phyloP scores from a whole-genome alignment of 2,797 vertebrate genomes.

The Ataeniobius toweri region DNA sequence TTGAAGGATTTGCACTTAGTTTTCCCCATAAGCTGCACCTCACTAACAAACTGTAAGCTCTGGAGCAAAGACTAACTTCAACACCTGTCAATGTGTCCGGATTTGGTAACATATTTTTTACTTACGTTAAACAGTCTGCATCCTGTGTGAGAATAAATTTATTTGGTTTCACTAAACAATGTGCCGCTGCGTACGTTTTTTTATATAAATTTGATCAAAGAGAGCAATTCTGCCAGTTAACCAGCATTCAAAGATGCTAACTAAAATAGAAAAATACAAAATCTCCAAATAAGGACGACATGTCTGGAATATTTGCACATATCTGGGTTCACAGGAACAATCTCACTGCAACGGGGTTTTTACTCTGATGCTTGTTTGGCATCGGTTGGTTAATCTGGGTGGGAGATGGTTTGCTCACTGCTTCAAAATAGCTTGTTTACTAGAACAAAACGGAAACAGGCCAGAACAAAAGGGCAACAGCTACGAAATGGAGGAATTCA shows the following conservation, averaged over 20 bases:
- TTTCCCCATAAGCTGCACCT: not conserved
- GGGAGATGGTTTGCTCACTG: not conserved
- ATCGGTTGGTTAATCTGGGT: too few species aligned
- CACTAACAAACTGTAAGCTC: conserved; percentile 14
- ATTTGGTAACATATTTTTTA: too few species aligned
- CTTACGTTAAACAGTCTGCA: not conserved
- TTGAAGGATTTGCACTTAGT: conserved; percentile 18
- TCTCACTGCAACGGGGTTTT: too few species aligned
- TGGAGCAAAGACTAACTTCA: conserved; percentile 12
- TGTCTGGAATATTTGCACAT: too few species aligned
- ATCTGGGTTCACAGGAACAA: too few species aligned
- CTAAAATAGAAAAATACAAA: not conserved
- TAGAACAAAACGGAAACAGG: not conserved
- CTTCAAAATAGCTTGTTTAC: not conserved
- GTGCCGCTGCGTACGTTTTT: too few species aligned
- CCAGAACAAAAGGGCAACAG: not conserved
- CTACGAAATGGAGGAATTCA: not conserved
- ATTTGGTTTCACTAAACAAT: too few species aligned
- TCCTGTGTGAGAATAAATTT: not conserved
- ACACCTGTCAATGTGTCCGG: not conserved
- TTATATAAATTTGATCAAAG: not conserved
- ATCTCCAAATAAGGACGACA: too few species aligned
- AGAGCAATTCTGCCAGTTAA: not conserved
- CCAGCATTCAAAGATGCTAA: not conserved
- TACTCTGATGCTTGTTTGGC: too few species aligned